phyloP scores from a whole-genome alignment of 2,113 vertebrate genomes.

The Urocolius indicus region DNA sequence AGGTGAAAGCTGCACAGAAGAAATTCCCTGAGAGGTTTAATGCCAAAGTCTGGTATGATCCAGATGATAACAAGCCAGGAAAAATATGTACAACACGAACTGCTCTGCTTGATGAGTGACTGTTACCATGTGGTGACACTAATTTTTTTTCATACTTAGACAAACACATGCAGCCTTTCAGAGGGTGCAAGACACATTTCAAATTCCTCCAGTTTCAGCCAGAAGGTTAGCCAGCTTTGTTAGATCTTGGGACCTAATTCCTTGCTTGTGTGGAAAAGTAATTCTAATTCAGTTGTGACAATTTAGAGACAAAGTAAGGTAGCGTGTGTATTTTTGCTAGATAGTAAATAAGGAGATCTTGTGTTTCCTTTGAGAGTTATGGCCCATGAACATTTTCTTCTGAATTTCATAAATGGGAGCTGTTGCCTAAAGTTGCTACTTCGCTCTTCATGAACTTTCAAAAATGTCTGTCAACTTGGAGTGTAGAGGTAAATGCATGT shows the following conservation, averaged over 20 bases:
- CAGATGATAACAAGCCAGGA: background rate
- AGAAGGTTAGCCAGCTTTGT: background rate
- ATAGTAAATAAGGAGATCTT: background rate
- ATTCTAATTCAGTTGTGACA: background rate
- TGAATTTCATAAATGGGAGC: background rate
- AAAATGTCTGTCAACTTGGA: background rate
- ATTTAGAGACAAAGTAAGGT: background rate
- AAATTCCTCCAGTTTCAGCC: background rate
- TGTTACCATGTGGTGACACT: background rate
- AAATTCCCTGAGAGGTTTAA: conserved; percentile 85
- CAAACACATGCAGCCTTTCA: background rate
- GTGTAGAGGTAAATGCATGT: background rate
- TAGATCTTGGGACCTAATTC: background rate
- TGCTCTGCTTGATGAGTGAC: conserved; percentile 83
- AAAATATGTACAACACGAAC: no score
- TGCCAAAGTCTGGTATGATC: conserved; percentile 78
- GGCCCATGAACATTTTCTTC: background rate
- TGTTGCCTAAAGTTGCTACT: background rate
- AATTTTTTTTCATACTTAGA: background rate
- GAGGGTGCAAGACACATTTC: background rate
- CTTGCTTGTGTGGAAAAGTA: background rate
- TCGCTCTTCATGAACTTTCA: background rate
- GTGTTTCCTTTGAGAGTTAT: background rate
- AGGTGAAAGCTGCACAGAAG: conserved; percentile 80
- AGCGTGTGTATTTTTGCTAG: background rate